These are phyloP conservation scores for Actinia equina DNA, from an alignment of 64 coral and sea anemone species.

Conservation along the genomic window DNA sequence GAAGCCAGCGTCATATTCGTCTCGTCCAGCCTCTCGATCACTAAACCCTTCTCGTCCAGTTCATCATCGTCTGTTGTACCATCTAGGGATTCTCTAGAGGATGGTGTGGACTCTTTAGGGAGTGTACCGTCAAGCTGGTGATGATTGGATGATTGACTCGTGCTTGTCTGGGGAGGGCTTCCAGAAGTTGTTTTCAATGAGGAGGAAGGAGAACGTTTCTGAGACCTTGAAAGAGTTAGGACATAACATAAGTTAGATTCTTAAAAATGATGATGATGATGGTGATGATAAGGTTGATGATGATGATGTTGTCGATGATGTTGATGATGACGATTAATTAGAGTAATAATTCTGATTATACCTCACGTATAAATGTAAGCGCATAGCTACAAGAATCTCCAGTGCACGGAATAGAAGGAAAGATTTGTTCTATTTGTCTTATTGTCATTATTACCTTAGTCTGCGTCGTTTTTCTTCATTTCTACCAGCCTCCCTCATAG, in stretches of 20 bases:
- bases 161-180: not conserved
- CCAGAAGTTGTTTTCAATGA: not conserved
- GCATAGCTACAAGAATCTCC: too few relatives aligned
- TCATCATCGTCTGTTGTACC: slow-evolving; percentile 21
- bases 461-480: not conserved
- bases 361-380: too few relatives aligned
- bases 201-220: not conserved
- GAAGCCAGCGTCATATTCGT: slow-evolving; percentile 72
- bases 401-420: too few relatives aligned
- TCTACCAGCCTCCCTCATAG: slow-evolving; percentile 39
- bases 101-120: not conserved
- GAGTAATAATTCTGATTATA: too few relatives aligned
- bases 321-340: too few relatives aligned
- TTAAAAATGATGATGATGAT: not conserved
- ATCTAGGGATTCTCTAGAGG: slow-evolving; percentile 1
- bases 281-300: not conserved
- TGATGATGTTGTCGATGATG: not conserved
- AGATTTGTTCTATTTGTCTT: too few relatives aligned
- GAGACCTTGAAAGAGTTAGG: not conserved
- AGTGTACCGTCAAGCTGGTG: slow-evolving; percentile 3
- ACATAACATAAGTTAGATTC: not conserved
- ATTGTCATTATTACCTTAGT: not conserved
- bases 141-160: not conserved
- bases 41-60: slow-evolving; percentile 20
- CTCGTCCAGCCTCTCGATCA: slow-evolving; percentile 41